Conservation (phyloP, 2,113 vertebrate species). For the Hypomesus transpacificus region DNA sequence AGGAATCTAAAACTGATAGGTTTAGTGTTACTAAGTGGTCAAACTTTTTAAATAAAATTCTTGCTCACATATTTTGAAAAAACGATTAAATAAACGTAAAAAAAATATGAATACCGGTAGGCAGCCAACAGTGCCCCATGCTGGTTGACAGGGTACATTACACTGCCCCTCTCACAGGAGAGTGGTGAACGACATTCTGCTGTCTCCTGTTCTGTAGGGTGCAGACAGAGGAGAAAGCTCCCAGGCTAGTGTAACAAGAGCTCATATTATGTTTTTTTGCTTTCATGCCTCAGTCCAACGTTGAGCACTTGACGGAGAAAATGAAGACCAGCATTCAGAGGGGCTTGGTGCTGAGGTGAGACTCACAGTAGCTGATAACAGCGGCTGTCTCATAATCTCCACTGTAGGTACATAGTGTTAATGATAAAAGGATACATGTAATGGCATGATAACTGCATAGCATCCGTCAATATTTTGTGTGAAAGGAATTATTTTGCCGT, state of each 20-base stretch:
- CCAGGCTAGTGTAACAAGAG: constrained; percentile 14
- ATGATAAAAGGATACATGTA: background rate
- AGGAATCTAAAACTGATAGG: too few relatives aligned
- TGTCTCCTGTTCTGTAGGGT: constrained; percentile 24
- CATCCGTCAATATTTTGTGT: background rate
- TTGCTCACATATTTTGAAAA: too few relatives aligned
- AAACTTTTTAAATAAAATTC: too few relatives aligned
- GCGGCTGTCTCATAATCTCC: background rate
- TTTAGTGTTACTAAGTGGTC: too few relatives aligned
- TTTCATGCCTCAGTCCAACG: constrained; percentile 72
- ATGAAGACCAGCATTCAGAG: constrained; percentile 98
- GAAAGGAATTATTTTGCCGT: too few relatives aligned
- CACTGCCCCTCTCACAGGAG: too few relatives aligned
- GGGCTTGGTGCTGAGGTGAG: constrained; percentile 91
- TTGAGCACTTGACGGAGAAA: constrained; percentile 92
- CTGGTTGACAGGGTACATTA: too few relatives aligned
- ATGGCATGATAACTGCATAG: background rate
- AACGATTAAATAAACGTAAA: too few relatives aligned
- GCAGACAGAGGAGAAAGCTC: background rate
- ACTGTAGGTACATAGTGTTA: background rate
- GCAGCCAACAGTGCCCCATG: too few relatives aligned
- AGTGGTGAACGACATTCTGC: background rate
- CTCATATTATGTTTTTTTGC: background rate
- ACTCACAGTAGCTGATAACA: background rate
- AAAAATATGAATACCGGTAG: too few relatives aligned